These are phyloP conservation scores for Danionella dracula DNA, from an alignment of 2,797 vertebrate genomes.

Conservation along the genomic window DNA sequence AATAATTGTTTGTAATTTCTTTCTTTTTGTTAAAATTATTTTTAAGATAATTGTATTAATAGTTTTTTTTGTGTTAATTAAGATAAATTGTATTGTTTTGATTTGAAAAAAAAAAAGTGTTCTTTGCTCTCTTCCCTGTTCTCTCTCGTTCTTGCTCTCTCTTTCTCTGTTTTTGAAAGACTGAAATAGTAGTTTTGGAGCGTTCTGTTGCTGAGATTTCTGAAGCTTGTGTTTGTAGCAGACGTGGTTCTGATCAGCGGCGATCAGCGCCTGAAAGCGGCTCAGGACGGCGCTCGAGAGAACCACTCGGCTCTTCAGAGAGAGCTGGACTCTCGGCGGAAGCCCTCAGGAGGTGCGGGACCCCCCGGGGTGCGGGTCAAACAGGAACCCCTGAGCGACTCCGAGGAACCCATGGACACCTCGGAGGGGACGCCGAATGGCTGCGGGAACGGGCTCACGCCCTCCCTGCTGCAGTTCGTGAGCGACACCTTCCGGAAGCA, in stretches of 20 bases:
- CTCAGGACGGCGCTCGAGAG: constrained; percentile 75
- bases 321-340: constrained; percentile 69
- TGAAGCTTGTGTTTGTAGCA: constrained; percentile 36
- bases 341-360: background rate
- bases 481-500: constrained; percentile 83
- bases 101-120: no score
- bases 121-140: no score
- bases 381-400: constrained; percentile 75
- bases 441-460: constrained; percentile 72
- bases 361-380: constrained; percentile 55
- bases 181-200: no score
- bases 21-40: no score
- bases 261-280: constrained; percentile 80
- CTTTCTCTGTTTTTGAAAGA: no score
- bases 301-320: constrained; percentile 74
- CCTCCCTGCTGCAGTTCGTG: constrained; percentile 88
- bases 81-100: no score
- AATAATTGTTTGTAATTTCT: no score
- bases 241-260: constrained; percentile 74
- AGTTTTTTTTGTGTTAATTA: no score
- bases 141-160: no score
- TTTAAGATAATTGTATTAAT: no score
- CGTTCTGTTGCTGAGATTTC: background rate
- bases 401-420: constrained; percentile 83
- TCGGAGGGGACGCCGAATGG: constrained; percentile 64